Conservation (phyloP, 2,113 vertebrate genomes). For the Macroglossus sobrinus region DNA sequence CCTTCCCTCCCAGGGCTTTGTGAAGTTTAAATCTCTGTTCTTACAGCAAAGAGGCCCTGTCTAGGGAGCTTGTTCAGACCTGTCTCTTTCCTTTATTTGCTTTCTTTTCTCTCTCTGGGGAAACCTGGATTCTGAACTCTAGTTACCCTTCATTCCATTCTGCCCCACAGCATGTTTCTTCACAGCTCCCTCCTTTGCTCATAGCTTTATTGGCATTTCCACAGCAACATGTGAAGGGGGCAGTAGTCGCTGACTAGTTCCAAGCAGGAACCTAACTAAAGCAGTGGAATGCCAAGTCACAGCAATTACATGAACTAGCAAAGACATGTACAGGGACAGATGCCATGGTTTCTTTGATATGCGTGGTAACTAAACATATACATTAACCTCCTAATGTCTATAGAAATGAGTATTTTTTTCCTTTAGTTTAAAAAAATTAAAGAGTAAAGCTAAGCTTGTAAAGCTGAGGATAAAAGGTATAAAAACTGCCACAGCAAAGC, state of each 20-base stretch:
- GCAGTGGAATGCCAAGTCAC: conserved; percentile 47
- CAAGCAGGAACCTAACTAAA: conserved; percentile 26
- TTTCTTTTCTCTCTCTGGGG: conserved; percentile 57
- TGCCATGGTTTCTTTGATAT: conserved; percentile 47
- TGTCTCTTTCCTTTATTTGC: conserved; percentile 67
- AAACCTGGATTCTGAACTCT: conserved; percentile 65
- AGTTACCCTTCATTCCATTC: conserved; percentile 45
- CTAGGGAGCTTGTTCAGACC: conserved; percentile 51
- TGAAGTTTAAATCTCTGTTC: conserved; percentile 44
- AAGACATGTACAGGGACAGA: conserved; percentile 51
- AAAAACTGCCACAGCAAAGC: conserved; percentile 11
- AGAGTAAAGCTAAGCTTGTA: conserved; percentile 24
- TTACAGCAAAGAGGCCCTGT: conserved; percentile 50
- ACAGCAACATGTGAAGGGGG: conserved; percentile 21
- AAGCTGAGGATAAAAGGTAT: neutral
- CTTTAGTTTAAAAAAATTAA: conserved; percentile 46
- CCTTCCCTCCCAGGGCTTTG: conserved; percentile 30
- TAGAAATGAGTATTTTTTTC: neutral
- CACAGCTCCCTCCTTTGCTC: conserved; percentile 40
- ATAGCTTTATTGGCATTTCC: conserved; percentile 50
- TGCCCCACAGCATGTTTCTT: conserved; percentile 41
- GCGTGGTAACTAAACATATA: conserved; percentile 28
- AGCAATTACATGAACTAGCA: conserved; percentile 53
- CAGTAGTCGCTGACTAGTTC: conserved; percentile 43
- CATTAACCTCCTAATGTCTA: neutral